Conservation (phyloP, 2,797 vertebrate genomes). For the Mus minutoides region DNA sequence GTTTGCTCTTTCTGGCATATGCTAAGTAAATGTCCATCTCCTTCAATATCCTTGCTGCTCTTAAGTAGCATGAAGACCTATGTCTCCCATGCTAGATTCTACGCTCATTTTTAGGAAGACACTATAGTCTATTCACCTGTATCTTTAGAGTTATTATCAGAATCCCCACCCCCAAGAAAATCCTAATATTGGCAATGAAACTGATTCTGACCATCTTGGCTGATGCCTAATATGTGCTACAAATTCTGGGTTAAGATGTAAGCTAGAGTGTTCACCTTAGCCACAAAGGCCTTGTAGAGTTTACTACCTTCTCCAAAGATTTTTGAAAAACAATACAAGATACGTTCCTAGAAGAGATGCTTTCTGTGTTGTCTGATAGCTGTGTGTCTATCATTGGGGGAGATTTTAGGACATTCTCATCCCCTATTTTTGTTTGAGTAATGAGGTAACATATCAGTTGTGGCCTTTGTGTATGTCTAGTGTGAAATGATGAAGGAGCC, state of each 20-base stretch:
- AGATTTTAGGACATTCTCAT: not conserved
- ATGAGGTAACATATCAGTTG: constrained; percentile 8
- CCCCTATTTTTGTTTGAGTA: not conserved
- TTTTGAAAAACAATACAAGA: not conserved
- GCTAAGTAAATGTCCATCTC: not conserved
- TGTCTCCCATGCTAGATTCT: not conserved
- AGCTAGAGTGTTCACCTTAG: not conserved
- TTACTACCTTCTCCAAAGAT: not conserved
- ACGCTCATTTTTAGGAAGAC: not conserved
- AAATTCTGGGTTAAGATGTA: not conserved
- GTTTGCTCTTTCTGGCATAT: not conserved
- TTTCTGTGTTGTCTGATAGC: not conserved
- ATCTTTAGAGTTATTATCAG: constrained; percentile 19
- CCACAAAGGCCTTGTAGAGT: not conserved
- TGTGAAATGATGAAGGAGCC: not conserved
- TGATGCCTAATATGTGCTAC: not conserved
- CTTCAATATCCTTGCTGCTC: not conserved
- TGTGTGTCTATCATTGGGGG: not conserved
- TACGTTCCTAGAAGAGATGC: not conserved
- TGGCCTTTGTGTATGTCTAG: not conserved
- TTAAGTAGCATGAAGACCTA: not conserved
- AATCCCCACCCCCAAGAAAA: not conserved
- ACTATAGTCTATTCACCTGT: not conserved
- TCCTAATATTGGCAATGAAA: not conserved
- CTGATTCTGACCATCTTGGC: not conserved